Percentiles rank a stretch among this genome's conserved stretches.
These are phyloP conservation scores for Ceyx melanurus DNA, from an alignment of 2,113 vertebrate genomes.

Conservation along the genomic window DNA sequence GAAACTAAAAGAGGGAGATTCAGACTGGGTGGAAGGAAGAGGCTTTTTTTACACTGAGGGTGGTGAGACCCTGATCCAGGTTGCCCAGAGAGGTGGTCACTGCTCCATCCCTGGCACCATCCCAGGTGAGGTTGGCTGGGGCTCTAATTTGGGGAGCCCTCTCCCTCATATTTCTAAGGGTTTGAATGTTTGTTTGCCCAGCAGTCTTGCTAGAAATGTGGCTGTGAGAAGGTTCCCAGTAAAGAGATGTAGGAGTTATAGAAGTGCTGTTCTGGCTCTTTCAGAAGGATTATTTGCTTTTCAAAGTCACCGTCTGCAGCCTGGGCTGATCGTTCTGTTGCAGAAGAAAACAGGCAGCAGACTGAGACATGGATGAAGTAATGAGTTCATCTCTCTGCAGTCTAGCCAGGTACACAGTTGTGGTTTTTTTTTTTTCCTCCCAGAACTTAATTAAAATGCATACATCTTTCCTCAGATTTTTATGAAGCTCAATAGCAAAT, in stretches of 20 bases:
- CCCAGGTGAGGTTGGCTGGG: not conserved
- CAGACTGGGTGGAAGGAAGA: not conserved
- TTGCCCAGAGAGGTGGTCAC: not conserved
- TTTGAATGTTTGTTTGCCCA: not conserved
- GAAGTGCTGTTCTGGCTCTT: not conserved
- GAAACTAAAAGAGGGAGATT: not conserved
- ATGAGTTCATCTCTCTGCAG: conserved; percentile 21
- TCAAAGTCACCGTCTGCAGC: not conserved
- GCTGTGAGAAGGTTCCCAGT: not conserved
- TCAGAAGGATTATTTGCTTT: not conserved
- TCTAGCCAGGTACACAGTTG: not conserved
- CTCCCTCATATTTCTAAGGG: not conserved
- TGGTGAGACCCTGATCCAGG: not conserved
- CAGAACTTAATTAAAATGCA: conserved; percentile 9
- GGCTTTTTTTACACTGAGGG: not conserved
- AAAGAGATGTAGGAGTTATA: not conserved
- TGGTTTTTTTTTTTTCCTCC: not conserved
- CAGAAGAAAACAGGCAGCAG: conserved; percentile 30
- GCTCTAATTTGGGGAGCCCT: not conserved
- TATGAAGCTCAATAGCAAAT: conserved; percentile 10
- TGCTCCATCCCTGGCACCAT: not conserved
- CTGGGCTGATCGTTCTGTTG: not conserved
- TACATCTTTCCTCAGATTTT: conserved; percentile 21
- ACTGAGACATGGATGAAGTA: not conserved
- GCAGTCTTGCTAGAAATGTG: not conserved